Percentiles rank a stretch among this genome's conserved stretches.
Conservation (phyloP, 2,888 invertebrate genomes). For the Metopia argyrocephala region DNA sequence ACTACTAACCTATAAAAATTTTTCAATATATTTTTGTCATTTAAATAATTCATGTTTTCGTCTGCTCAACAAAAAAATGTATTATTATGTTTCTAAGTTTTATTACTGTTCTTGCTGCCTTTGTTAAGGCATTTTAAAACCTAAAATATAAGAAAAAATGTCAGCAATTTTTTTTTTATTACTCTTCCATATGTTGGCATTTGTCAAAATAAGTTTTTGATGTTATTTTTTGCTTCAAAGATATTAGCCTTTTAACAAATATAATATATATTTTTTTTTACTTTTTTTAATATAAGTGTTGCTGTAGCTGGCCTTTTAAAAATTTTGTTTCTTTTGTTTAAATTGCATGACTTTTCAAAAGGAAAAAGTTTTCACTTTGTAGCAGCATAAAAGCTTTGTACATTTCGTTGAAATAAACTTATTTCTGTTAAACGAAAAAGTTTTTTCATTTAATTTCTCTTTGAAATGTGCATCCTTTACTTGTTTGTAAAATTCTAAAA, state of each 20-base stretch:
- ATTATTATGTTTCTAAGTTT: not conserved
- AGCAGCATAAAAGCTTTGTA: not conserved
- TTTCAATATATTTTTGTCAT: no score
- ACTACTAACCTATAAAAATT: no score
- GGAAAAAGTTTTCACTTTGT: not conserved
- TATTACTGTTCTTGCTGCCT: not conserved
- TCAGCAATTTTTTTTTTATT: not conserved
- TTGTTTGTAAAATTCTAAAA: no score
- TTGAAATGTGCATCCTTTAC: no score
- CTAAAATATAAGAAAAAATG: not conserved
- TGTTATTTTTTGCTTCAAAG: not conserved
- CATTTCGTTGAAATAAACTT: not conserved
- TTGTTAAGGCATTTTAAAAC: not conserved
- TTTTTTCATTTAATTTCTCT: no score
- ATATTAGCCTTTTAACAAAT: not conserved
- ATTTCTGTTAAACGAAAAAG: no score
- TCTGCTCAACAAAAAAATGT: no score
- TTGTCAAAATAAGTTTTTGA: slow-evolving; percentile 20
- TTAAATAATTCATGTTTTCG: no score
- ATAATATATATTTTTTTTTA: no score
- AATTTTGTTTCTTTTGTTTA: no score
- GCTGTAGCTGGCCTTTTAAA: no score
- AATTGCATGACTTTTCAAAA: no score
- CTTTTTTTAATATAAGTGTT: not conserved
- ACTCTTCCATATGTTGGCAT: slow-evolving; percentile 1